Evolutionary conservation across 1,140 invertebrate species (phyloP), one percentile per base, ranked within the genome.

Genomic region (Leptopilina boulardi): DNA sequence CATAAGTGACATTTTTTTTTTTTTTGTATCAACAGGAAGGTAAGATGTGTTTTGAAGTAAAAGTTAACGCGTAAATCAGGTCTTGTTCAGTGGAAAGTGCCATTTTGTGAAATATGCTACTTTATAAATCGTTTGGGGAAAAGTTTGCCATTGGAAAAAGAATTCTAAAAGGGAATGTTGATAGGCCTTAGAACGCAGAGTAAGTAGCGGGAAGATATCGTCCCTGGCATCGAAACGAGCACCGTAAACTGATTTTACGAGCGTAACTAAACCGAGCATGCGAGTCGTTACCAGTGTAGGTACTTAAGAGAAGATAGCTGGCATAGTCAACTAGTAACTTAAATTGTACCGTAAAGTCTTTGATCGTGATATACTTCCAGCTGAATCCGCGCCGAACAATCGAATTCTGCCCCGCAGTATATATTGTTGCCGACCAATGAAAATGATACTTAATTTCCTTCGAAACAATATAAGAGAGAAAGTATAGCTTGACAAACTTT

Each of bases 161-260:
- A 66, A 66, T 66, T 66, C 56, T 30, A 66, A 34, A 38, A 66
- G 23, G 21, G 59, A 66, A 66, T 66, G 59, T 66, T 66, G 59
- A 66, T 66, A 66, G 26, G 59, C 59, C 26, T 30, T 66, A 30
- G 23, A 30, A 66, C 59, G 59, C 59, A 66, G 26, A 66, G 59
- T 23, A 66, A 66, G 59, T 66, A 30, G 59, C 15, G 21, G 59
- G 59, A 66, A 30, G 59, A 66, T 66, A 66, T 66, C 59, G 59
- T 30, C 3, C 13, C 59, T 66, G 59, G 59, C 23, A 66, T 66
- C 59, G 59, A 66, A 66, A 66, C 59, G 59, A 66, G 59, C 23
- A 66, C 59, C 59, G 59, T 66, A 66, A 66, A 66, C 59, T 66
- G 59, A 66, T 66, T 66, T 66, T 66, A 66, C 59, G 59, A 66